Conservation (phyloP, 2,113 vertebrate genomes). For the Phylloscopus trochilus region DNA sequence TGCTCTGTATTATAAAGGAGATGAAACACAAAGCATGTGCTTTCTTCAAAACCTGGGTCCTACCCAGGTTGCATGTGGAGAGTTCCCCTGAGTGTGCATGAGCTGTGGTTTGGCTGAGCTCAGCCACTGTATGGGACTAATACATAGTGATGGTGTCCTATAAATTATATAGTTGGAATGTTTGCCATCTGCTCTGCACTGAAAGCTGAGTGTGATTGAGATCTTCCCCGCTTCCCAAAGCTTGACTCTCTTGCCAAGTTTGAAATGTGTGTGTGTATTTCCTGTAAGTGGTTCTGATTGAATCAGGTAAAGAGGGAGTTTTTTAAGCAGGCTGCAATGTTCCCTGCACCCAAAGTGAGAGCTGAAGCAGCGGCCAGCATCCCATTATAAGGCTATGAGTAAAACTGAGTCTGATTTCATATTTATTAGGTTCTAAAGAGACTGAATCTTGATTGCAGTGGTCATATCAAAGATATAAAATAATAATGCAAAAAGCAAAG, state of each 20-base stretch:
- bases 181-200: conserved; percentile 23
- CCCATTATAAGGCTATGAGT: neutral
- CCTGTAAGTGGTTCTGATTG: conserved; percentile 49
- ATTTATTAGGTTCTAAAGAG: conserved; percentile 34
- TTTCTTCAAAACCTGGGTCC: neutral
- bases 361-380: neutral
- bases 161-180: conserved; percentile 34
- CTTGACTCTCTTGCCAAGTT: neutral
- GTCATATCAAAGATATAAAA: conserved; percentile 45
- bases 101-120: neutral
- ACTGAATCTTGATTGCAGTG: conserved; percentile 32
- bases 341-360: neutral
- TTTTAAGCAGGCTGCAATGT: conserved; percentile 35
- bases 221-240: conserved; percentile 32
- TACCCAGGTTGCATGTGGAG: neutral
- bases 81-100: neutral
- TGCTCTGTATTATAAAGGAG: neutral
- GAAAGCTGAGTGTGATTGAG: conserved; percentile 42
- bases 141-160: conserved; percentile 23
- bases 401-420: conserved; percentile 47
- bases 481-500: conserved; percentile 45
- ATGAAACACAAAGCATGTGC: neutral
- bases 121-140: conserved; percentile 24
- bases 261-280: neutral
- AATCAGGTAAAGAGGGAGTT: conserved; percentile 52